phyloP scores from a whole-genome alignment of 2,113 vertebrate genomes.

The Rhizomys pruinosus region DNA sequence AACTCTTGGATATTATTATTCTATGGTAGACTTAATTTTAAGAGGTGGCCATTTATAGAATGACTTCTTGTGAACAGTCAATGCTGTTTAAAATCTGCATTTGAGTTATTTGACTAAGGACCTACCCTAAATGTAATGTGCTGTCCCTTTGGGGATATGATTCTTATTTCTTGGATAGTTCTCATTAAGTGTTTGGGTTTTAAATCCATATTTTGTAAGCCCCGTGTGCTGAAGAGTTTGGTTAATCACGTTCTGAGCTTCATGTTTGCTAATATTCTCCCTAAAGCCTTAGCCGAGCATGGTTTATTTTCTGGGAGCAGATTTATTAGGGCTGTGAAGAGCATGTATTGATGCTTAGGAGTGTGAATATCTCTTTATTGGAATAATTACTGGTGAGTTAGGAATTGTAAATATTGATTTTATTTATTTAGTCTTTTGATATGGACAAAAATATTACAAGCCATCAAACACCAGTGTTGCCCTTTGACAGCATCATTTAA shows the following conservation, averaged over 20 bases:
- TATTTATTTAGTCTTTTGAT: conserved; percentile 81
- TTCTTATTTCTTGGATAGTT: conserved; percentile 70
- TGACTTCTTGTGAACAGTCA: conserved; percentile 42
- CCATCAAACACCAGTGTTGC: conserved; percentile 77
- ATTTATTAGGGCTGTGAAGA: conserved; percentile 72
- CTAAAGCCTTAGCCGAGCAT: conserved; percentile 51
- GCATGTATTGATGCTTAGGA: conserved; percentile 71
- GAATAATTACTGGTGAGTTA: conserved; percentile 80
- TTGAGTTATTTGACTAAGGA: conserved; percentile 50
- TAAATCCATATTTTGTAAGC: conserved; percentile 69
- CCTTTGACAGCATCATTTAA: conserved; percentile 80
- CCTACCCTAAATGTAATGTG: neutral
- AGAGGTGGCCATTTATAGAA: conserved; percentile 15
- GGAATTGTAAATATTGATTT: conserved; percentile 78
- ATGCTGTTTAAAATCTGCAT: conserved; percentile 41
- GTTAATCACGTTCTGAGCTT: conserved; percentile 65
- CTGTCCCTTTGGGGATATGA: conserved; percentile 42
- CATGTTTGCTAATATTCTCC: conserved; percentile 70
- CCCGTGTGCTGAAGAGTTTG: conserved; percentile 60
- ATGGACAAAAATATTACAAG: conserved; percentile 81
- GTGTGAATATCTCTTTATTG: conserved; percentile 76
- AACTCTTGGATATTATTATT: conserved; percentile 32
- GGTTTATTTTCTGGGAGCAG: conserved; percentile 71
- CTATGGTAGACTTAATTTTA: conserved; percentile 58
- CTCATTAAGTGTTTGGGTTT: conserved; percentile 63